Evolutionary conservation across 2,888 invertebrate species (phyloP), one percentile per base, ranked within the genome.

Genomic region (Tricholauxania praeusta): DNA sequence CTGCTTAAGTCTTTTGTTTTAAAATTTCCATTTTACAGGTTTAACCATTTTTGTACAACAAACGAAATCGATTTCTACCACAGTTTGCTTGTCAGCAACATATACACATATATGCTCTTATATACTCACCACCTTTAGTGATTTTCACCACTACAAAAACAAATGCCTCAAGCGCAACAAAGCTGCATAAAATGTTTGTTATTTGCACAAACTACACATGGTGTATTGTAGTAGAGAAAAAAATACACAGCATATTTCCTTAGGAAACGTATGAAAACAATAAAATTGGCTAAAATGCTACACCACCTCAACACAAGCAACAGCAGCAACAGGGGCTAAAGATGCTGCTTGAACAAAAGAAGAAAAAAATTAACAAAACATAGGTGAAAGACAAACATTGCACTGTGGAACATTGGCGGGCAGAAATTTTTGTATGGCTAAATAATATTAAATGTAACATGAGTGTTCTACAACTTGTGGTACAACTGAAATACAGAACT

Each of bases 1-100:
- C 63, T 39, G 19, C 71, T 70, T 70, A 63, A 63, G 53, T 70
- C 53, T 63, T 63, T 63, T 7, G 62, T 70, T 53, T 63, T 19
- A 22, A 15, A 15, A 28, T 28, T 3, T 28, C 28, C 28, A 28
- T 28, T 28, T 28, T 28, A 28, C 28, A 28, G 28, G 28, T 28
- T 28, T 28, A 28, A 22, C 3, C 28, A 28, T 28, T 28, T 28
- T 22, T 28, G 3, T 28, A 28, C 4, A 39, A 10, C 7, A 39
- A 39, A 39, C 39, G 8, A 39, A 5, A 39, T 39, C 10, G 10
- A 39, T 39, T 39, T 39, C 10, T 39, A 51, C 12, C 48, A 22
- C 48, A 64, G 22, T 0, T 28, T 28, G 28, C 28, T 28, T 28
- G 28, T 28, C 49, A 12, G 48, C 14, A 49, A 19, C 12, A 17